Evolutionary conservation across 2,888 invertebrate species (phyloP).

Genomic region (Tanaodytes sp.): DNA sequence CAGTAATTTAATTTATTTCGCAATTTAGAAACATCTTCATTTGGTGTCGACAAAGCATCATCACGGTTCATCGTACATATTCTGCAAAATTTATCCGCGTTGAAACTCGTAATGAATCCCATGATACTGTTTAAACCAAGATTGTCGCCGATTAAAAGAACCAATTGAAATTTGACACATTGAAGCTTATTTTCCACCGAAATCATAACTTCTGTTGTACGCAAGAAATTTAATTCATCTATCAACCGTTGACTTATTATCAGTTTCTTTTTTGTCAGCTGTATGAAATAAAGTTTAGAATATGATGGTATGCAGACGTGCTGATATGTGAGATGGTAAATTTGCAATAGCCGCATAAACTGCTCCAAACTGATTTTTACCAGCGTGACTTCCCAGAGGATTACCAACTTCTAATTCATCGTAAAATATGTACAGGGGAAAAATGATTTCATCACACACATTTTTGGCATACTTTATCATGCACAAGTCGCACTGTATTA

Average conservation of each 20-base stretch:
- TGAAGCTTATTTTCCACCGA: background rate
- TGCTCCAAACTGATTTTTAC: too few relatives aligned
- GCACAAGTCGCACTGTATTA: background rate
- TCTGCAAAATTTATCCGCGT: too few relatives aligned
- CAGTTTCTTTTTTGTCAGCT: background rate
- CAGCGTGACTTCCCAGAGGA: too few relatives aligned
- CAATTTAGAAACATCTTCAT: constrained; percentile 9
- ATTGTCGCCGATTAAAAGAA: too few relatives aligned
- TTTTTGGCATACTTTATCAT: background rate
- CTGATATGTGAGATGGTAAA: background rate
- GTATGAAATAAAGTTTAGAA: background rate
- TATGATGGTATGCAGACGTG: background rate
- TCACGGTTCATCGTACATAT: too few relatives aligned
- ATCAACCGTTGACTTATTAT: background rate
- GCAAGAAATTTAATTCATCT: background rate
- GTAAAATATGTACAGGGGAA: too few relatives aligned
- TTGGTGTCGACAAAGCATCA: background rate
- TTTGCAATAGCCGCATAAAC: background rate
- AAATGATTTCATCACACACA: too few relatives aligned
- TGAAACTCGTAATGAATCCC: too few relatives aligned
- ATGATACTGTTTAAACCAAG: too few relatives aligned
- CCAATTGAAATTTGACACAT: background rate
- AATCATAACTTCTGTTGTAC: background rate
- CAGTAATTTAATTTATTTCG: constrained; percentile 3
- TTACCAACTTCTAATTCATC: too few relatives aligned